These are phyloP conservation scores for Orius insidiosus DNA, from an alignment of 1,140 invertebrate genomes.

Conservation along the genomic window DNA sequence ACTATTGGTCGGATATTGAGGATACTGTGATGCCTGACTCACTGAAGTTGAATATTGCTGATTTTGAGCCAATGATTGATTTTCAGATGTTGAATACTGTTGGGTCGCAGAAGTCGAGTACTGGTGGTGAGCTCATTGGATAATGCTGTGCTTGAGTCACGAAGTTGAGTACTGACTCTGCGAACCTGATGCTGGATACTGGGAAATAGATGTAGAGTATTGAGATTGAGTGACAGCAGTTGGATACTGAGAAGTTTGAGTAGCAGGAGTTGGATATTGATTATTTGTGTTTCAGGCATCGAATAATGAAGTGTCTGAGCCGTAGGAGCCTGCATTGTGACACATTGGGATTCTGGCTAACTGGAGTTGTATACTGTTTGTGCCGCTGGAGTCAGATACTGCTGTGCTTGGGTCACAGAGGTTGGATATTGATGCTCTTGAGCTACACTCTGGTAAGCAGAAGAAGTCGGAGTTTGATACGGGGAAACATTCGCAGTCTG, in stretches of 20 bases:
- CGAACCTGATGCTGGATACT: background rate
- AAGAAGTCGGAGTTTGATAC: no score
- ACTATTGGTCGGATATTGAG: background rate
- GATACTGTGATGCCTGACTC: background rate
- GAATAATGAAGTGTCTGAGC: background rate
- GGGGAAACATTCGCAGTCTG: no score
- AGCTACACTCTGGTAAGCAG: no score
- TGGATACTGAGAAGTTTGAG: background rate
- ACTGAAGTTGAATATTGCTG: constrained; percentile 1
- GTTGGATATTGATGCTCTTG: no score
- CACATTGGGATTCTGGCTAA: no score
- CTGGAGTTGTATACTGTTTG: no score
- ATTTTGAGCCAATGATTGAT: background rate
- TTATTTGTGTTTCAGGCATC: no score
- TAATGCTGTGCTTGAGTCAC: no score
- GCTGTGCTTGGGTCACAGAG: no score
- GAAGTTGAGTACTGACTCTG: background rate
- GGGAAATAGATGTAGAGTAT: background rate
- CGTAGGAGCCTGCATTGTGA: background rate
- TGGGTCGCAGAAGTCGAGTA: no score
- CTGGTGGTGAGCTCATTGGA: no score
- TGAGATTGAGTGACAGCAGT: constrained; percentile 3
- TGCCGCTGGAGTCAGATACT: no score
- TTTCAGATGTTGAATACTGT: background rate
- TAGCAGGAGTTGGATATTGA: background rate